Conservation (phyloP, 2,888 invertebrate genomes). For the Hesperia comma region DNA sequence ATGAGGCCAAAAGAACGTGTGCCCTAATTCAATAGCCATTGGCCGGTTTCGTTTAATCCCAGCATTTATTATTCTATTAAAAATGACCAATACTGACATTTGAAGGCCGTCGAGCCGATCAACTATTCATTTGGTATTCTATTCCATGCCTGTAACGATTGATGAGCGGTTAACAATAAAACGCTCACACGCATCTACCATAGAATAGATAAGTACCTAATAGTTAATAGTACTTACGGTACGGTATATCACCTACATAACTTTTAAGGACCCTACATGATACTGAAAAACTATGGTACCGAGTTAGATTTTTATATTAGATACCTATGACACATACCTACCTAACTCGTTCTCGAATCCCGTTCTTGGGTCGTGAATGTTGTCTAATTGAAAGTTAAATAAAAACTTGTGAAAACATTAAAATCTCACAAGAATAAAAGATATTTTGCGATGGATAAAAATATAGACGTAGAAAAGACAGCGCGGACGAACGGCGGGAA, state of each 20-base stretch:
- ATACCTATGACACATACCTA: too few relatives aligned
- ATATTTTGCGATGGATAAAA: conserved; percentile 17
- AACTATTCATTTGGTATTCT: conserved; percentile 60
- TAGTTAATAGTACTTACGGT: too few relatives aligned
- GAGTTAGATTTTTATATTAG: too few relatives aligned
- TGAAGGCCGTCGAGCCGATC: conserved; percentile 51
- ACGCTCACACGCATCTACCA: background rate
- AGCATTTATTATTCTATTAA: conserved; percentile 76
- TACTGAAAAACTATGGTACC: too few relatives aligned
- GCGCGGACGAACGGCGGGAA: conserved; percentile 29
- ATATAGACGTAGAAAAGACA: conserved; percentile 22
- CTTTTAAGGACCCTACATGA: too few relatives aligned
- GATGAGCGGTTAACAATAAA: conserved; percentile 25
- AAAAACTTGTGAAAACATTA: background rate
- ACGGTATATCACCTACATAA: too few relatives aligned
- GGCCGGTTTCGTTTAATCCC: conserved; percentile 4
- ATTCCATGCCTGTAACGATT: conserved; percentile 35
- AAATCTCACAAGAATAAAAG: background rate
- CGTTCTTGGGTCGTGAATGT: too few relatives aligned
- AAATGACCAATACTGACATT: conserved; percentile 62
- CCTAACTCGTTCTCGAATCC: too few relatives aligned
- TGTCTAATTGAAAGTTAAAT: too few relatives aligned
- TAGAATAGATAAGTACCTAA: too few relatives aligned
- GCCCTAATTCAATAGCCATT: conserved; percentile 10
- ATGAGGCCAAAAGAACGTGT: background rate